A percentile compares a stretch with the other conserved stretches of the same genome.
Evolutionary conservation across 2,113 vertebrate genomes (phyloP).

Genomic region (Chascanopsetta lugubris): DNA sequence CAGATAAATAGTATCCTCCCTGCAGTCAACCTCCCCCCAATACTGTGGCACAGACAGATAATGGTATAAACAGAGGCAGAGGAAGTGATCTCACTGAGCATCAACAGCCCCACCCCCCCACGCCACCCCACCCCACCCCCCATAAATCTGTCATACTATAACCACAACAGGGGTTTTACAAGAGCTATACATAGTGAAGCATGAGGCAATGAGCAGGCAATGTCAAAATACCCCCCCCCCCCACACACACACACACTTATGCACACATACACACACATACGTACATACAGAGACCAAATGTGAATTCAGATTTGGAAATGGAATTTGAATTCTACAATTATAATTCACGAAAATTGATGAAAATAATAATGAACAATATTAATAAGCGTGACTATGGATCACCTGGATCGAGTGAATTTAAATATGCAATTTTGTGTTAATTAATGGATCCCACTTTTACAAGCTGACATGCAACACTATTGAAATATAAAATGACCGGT

Average conservation of each 20-base stretch:
- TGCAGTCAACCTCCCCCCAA: background rate
- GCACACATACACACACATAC: too few relatives aligned
- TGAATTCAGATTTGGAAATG: too few relatives aligned
- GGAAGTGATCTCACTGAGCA: constrained; percentile 36
- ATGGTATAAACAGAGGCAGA: constrained; percentile 39
- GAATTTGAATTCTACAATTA: too few relatives aligned
- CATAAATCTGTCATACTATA: constrained; percentile 53
- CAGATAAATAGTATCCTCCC: constrained; percentile 29
- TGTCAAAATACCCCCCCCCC: constrained; percentile 21
- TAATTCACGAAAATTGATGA: too few relatives aligned
- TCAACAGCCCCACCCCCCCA: constrained; percentile 33
- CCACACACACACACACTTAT: background rate
- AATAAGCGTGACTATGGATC: too few relatives aligned
- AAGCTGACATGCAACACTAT: too few relatives aligned
- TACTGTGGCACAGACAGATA: constrained; percentile 36
- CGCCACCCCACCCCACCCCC: too few relatives aligned
- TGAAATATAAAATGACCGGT: too few relatives aligned
- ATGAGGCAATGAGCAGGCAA: constrained; percentile 55
- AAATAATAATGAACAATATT: too few relatives aligned
- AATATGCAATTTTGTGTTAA: too few relatives aligned
- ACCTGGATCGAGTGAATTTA: too few relatives aligned
- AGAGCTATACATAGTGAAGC: constrained; percentile 62
- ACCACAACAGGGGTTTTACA: constrained; percentile 46
- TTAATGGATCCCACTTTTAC: background rate
- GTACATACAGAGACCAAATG: too few relatives aligned